Conservation (phyloP, 2,888 invertebrate genomes). For the Ceraclea dissimilis region DNA sequence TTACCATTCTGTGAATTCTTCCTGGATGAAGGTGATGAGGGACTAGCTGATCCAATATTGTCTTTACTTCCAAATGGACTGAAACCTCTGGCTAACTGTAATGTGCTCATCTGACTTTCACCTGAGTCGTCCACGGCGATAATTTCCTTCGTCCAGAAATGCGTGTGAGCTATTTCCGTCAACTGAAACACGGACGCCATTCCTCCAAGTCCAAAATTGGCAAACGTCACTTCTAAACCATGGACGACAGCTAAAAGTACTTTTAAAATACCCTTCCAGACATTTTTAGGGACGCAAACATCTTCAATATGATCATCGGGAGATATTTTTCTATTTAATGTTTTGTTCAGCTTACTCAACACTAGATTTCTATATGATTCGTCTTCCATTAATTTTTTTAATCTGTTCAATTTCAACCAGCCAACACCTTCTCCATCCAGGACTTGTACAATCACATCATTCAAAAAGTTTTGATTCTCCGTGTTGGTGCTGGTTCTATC, state of each 20-base stretch:
- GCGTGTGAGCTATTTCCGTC: slow-evolving; percentile 97
- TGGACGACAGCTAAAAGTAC: slow-evolving; percentile 81
- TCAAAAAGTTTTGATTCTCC: slow-evolving; percentile 90
- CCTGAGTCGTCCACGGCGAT: slow-evolving; percentile 50
- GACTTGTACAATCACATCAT: slow-evolving; percentile 80
- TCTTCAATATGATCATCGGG: slow-evolving; percentile 97
- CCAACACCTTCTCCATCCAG: slow-evolving; percentile 91
- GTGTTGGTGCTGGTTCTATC: slow-evolving; percentile 69
- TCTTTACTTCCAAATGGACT: slow-evolving; percentile 64
- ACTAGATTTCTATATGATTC: slow-evolving; percentile 96
- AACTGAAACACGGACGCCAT: slow-evolving; percentile 96
- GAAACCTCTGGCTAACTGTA: slow-evolving; percentile 40
- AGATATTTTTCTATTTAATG: slow-evolving; percentile 85
- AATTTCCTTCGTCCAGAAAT: slow-evolving; percentile 90
- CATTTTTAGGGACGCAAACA: slow-evolving; percentile 81
- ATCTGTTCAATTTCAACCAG: slow-evolving; percentile 87
- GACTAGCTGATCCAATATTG: slow-evolving; percentile 60
- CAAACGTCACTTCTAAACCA: slow-evolving; percentile 86
- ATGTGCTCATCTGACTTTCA: slow-evolving; percentile 22
- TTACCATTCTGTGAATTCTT: slow-evolving; percentile 59
- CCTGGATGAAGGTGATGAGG: slow-evolving; percentile 53
- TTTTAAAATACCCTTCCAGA: slow-evolving; percentile 96
- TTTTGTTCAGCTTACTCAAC: slow-evolving; percentile 88
- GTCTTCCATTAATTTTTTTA: slow-evolving; percentile 97
- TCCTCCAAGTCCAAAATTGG: slow-evolving; percentile 91